Evolutionary conservation across 92 coral and sea anemone species (phyloP), one percentile per base, ranked within the genome.

Genomic region (Parazoanthus swiftii): DNA sequence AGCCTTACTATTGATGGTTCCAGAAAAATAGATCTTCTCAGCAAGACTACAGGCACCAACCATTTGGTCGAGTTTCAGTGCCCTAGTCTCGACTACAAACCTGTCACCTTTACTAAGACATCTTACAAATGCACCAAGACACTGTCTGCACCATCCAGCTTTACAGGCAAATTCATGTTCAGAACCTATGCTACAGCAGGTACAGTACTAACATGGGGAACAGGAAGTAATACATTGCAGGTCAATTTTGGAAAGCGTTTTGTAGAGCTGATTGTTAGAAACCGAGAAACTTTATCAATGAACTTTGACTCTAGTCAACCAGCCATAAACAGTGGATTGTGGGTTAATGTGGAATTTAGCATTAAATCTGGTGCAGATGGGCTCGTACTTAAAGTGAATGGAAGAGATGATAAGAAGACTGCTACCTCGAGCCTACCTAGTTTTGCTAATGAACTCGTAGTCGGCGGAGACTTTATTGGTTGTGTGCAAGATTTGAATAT

Each of bases 401-500:
- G 73, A 46, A n/a, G 43, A 14, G 39, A 90, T 21, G 88, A 86
- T 38, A 38, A 43, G 25, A 63, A 42, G 46, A 3, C 21, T 4
- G 74, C 81, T n/a, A 9, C 0, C 23, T 46, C 63, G 20, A 0
- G 9, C 8, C 21, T 33, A 71, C 63, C 63, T 14, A 21, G 20
- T 50, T 95, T 95, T 66, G 44, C 51, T 26, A 77, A 66, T 6
- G 75, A 75, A 20, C 92, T 89, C 1, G 23, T 63, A 58, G 74
- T 92, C 14, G 98, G 98, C 8, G 91, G 70, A 37, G 89, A 89
- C 38, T 95, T 86, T 39, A 82, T 89, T 84, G 98, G 98, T 80
- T 95, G 98, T 84, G 74, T 93, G 85, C 89, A 85, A 79, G 91
- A 91, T 51, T 90, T 95, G 11, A 65, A 42, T 8, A 14, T 95